Evolutionary conservation across 2,888 invertebrate genomes (phyloP), one percentile per base, ranked within the genome.

Genomic region (Melanchra persicariae): DNA sequence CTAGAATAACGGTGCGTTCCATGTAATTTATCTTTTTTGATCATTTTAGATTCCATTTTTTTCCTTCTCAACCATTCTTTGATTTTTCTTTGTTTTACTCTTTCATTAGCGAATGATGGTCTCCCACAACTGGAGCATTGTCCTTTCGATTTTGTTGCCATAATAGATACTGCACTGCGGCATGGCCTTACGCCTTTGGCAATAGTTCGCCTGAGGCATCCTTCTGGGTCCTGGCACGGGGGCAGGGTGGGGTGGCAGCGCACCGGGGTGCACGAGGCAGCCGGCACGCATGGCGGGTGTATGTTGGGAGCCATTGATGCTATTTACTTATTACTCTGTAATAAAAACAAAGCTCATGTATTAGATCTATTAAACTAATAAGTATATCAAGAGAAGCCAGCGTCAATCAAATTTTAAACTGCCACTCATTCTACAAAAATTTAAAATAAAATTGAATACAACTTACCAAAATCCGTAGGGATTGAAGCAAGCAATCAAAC

Each of bases 261-360:
- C 49, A 91, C 70, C 1, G 93, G 92, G 34, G 87, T 82, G 86
- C 95, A 95, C 2, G 95, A 93, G 40, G 95, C 90, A 8, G 91
- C 86, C 5, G 95, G 95, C 24, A 93, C 93, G 85, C 95, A 95
- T 51, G 95, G 93, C 58, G 95, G 95, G 80, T 94, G 94, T 76
- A 91, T 87, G 74, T 87, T 70, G 15, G 93, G 94, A 75, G 93
- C 91, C 94, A 94, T 94, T 79, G 66, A 66, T 76, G 17, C 54
- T 12, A 45, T 40, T 74, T 69, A 55, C 22, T 52, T 63, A 59
- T 82, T 88, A 87, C 73, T 91, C 92, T 94, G 88, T 72, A 92
- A 92, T 81, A 47, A 61, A 61, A 66, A 67, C 49, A 62, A 47
- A 37, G 26, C 67, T 45, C 45, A 43, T 47, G 51, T 45, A 63